A percentile compares a stretch with the other conserved stretches of the same genome.
These are phyloP conservation scores for Myiopsitta monachus DNA, from an alignment of 2,113 vertebrate genomes.

Conservation along the genomic window DNA sequence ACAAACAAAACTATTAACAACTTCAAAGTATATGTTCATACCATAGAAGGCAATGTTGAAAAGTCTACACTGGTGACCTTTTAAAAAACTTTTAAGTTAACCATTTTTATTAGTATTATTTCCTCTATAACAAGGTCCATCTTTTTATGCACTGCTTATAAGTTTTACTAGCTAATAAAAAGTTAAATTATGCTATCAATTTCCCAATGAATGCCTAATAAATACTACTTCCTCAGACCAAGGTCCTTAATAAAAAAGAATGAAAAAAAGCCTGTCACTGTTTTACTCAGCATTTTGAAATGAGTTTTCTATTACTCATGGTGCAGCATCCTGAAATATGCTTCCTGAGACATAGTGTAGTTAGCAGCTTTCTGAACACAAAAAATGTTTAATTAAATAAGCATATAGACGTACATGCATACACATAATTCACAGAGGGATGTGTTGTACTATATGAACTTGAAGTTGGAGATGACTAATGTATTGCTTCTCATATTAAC, in stretches of 20 bases:
- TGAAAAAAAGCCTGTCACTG: not conserved
- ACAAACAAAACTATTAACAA: not conserved
- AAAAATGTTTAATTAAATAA: not conserved
- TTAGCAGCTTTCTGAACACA: not conserved
- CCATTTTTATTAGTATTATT: conserved; percentile 23
- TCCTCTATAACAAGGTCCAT: not conserved
- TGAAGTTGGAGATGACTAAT: not conserved
- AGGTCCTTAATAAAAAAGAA: conserved; percentile 1
- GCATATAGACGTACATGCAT: not conserved
- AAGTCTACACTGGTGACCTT: conserved; percentile 1
- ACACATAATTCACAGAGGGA: not conserved
- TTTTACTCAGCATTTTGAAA: not conserved
- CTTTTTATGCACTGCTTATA: conserved; percentile 52
- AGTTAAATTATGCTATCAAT: conserved; percentile 37
- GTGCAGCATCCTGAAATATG: not conserved
- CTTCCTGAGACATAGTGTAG: not conserved
- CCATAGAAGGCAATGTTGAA: not conserved
- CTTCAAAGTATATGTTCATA: not conserved
- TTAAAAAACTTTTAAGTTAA: conserved; percentile 44
- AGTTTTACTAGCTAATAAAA: conserved; percentile 60
- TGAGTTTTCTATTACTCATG: not conserved
- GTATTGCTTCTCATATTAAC: not conserved
- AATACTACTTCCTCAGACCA: conserved; percentile 34
- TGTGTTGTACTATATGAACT: not conserved
- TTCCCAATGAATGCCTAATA: conserved; percentile 38